These are phyloP conservation scores for Acanthococcus lagerstroemiae DNA, from an alignment of 2,888 invertebrate genomes.

Conservation along the genomic window DNA sequence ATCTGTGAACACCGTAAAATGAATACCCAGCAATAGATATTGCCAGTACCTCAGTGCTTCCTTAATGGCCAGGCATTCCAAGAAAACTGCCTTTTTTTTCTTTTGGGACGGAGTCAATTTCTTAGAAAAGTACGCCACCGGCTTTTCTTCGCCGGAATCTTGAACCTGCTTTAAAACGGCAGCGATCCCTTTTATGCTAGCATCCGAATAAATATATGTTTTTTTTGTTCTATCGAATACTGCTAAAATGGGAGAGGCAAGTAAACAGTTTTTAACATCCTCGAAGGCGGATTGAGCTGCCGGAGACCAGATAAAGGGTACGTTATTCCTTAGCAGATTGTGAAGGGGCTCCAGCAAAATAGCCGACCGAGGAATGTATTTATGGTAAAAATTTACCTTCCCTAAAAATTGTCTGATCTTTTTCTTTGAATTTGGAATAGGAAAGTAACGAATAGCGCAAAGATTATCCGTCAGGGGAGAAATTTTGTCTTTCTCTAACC, in stretches of 20 bases:
- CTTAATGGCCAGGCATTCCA: conserved; percentile 31
- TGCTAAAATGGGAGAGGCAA: conserved; percentile 31
- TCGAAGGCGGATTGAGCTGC: conserved; percentile 33
- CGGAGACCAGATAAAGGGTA: conserved; percentile 33
- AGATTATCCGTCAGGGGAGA: conserved; percentile 22
- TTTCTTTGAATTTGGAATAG: conserved; percentile 15
- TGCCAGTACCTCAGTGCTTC: conserved; percentile 31
- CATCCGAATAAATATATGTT: conserved; percentile 35
- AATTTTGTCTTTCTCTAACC: conserved; percentile 17
- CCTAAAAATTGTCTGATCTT: conserved; percentile 30
- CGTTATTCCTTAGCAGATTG: conserved; percentile 32
- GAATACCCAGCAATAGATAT: conserved; percentile 26
- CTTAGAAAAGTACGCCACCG: conserved; percentile 36
- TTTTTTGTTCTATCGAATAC: conserved; percentile 34
- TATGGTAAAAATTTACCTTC: conserved; percentile 30
- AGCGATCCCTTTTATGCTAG: conserved; percentile 35
- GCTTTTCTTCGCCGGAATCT: conserved; percentile 31
- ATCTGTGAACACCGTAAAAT: conserved; percentile 27
- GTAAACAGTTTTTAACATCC: conserved; percentile 24
- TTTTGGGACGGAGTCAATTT: conserved; percentile 36
- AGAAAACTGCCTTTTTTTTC: conserved; percentile 30
- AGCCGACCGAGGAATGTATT: conserved; percentile 26
- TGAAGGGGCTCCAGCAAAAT: conserved; percentile 15
- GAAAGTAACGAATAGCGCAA: conserved; percentile 15
- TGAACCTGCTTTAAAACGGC: conserved; percentile 36